Evolutionary conservation across 1,140 invertebrate species (phyloP).

Genomic region (Meloidogyne floridensis): DNA sequence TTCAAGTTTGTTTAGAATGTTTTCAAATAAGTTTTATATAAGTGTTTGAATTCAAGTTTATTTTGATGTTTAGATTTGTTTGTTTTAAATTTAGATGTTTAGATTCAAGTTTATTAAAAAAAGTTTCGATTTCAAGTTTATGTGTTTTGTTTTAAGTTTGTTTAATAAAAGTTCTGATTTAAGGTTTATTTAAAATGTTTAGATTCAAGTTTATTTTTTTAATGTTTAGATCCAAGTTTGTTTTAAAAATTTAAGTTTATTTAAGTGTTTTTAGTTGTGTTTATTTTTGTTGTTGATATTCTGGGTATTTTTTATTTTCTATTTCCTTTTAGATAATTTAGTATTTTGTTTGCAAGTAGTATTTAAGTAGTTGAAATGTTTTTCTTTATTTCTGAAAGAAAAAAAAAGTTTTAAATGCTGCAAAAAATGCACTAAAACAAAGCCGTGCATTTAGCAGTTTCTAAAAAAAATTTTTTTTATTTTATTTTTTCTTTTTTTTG

Average conservation of each 20-base stretch:
- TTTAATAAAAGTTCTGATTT: neutral
- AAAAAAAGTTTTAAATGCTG: neutral
- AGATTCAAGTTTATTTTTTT: neutral
- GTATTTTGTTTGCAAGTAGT: neutral
- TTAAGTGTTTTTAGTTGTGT: neutral
- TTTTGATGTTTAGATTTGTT: constrained; percentile 1
- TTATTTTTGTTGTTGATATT: neutral
- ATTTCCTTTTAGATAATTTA: neutral
- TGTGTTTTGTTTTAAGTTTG: neutral
- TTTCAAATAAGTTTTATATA: no score
- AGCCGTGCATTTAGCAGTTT: neutral
- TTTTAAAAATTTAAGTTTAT: no score
- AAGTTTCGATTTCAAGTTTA: no score
- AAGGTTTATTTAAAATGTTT: neutral
- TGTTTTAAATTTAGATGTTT: neutral
- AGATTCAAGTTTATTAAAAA: neutral
- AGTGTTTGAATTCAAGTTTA: neutral
- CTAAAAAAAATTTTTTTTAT: no score
- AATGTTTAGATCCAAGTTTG: no score
- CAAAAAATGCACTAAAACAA: constrained; percentile 7
- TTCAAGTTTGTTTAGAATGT: no score
- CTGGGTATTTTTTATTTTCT: no score
- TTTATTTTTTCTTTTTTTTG: neutral
- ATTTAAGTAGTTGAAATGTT: neutral
- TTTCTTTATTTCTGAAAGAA: neutral